These are phyloP conservation scores for Ranitomeya imitator DNA, from an alignment of 2,113 vertebrate genomes.

Conservation along the genomic window DNA sequence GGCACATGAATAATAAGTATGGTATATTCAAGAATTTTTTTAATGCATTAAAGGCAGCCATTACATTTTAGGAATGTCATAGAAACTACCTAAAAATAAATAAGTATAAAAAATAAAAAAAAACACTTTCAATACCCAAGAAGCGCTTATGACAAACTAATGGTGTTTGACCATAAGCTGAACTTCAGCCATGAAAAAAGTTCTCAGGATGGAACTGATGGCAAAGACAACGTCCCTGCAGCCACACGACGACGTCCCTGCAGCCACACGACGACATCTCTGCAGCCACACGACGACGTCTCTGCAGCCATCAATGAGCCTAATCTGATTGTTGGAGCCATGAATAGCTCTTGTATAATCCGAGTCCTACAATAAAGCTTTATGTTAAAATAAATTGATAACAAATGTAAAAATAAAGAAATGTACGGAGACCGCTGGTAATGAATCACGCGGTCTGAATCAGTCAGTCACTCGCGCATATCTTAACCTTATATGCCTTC, in stretches of 20 bases:
- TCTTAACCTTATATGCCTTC: constrained; percentile 3
- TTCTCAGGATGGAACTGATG: neutral
- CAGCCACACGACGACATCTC: neutral
- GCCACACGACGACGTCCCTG: neutral
- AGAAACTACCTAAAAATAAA: too few species aligned
- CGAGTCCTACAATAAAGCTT: neutral
- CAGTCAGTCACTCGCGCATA: neutral
- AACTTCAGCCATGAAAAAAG: neutral
- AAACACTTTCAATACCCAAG: too few species aligned
- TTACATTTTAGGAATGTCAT: too few species aligned
- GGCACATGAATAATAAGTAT: too few species aligned
- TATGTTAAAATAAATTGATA: neutral
- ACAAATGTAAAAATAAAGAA: neutral
- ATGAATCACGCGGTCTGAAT: neutral
- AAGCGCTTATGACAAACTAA: too few species aligned
- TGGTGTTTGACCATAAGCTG: too few species aligned
- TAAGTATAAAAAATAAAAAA: too few species aligned
- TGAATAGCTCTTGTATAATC: neutral
- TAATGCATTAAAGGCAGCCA: too few species aligned
- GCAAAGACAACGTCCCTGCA: neutral
- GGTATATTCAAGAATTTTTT: too few species aligned
- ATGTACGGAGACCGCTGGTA: neutral
- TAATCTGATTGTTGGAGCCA: neutral
- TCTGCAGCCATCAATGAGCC: neutral
- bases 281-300: neutral